Percentiles rank a stretch among this genome's conserved stretches.
phyloP scores from a whole-genome alignment of 2,888 invertebrate genomes.

The Aphrophora alni region DNA sequence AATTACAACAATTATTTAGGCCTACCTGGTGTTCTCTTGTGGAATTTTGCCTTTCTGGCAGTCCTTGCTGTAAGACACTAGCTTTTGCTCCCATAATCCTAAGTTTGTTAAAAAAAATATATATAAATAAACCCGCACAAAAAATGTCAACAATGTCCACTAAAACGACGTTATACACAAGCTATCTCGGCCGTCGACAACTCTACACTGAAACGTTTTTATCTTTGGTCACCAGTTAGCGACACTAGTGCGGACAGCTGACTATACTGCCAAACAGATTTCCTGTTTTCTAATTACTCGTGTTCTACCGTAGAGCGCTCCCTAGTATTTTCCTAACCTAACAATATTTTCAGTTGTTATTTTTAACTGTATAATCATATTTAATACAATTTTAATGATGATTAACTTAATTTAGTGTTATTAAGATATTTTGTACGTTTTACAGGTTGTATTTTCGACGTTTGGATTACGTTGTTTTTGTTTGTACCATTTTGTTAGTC shows the following conservation, averaged over 20 bases:
- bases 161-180: neutral
- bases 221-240: neutral
- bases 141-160: neutral
- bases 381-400: too few species aligned
- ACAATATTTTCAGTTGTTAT: neutral
- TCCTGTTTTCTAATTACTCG: neutral
- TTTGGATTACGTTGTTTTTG: too few species aligned
- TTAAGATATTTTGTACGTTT: too few species aligned
- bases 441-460: too few species aligned
- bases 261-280: neutral
- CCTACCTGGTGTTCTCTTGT: conserved; percentile 36
- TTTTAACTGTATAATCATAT: too few species aligned
- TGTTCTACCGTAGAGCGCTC: neutral
- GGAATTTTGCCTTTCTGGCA: conserved; percentile 37
- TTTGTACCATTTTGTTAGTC: too few species aligned
- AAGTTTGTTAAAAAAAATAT: neutral
- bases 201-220: neutral
- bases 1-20: neutral
- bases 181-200: neutral
- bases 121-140: neutral
- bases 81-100: conserved; percentile 40
- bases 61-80: conserved; percentile 38
- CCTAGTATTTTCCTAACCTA: neutral
- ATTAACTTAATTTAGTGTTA: too few species aligned
- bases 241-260: neutral